Evolutionary conservation across 2,797 vertebrate species (phyloP), one percentile per base, ranked within the genome.

Genomic region (Coluber constrictor): DNA sequence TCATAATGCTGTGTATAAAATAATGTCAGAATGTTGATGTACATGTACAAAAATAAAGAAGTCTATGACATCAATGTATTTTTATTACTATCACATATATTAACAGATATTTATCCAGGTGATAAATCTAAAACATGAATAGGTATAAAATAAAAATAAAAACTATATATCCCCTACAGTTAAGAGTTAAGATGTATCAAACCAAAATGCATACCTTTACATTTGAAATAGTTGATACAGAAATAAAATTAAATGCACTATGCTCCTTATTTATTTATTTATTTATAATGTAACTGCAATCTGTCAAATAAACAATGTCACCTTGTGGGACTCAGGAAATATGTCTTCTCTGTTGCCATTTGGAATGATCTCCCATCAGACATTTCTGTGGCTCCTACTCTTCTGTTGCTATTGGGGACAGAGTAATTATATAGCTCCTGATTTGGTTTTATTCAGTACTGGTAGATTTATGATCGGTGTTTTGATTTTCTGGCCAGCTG

Each of bases 1-100:
- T 59, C 25, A 74, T 90, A 93, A 88, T 91, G 54, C 74, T 90
- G 74, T 86, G 43, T 90, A 86, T 92, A 43, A 47, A 74, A 54
- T 51, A 56, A 79, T 54, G 88, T 86, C 47, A 56, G 60, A 92
- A 86, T 79, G 74, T 88, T 70, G n/a, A 74, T 90, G 90, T 61
- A 93, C 43, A 37, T 74, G 55, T 88, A 79, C 74, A 88, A 59
- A 93, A 90, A 93, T 70, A 87, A 93, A 92, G 23, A 87, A n/a
- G 18, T 43, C 51, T 74, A 54, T 60, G 55, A 51, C 16, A 59
- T 16, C 51, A 27, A 87, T 90, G 32, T 12, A 74, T 88, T 90
- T 90, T 32, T 87, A 16, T 74, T 70, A 56, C n/a, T 70, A 32
- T 70, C 16, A 7, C 66, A 63, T 70, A 70, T 37, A 18, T 70